phyloP scores from a whole-genome alignment of 2,797 vertebrate genomes.

The Ateles fusciceps region DNA sequence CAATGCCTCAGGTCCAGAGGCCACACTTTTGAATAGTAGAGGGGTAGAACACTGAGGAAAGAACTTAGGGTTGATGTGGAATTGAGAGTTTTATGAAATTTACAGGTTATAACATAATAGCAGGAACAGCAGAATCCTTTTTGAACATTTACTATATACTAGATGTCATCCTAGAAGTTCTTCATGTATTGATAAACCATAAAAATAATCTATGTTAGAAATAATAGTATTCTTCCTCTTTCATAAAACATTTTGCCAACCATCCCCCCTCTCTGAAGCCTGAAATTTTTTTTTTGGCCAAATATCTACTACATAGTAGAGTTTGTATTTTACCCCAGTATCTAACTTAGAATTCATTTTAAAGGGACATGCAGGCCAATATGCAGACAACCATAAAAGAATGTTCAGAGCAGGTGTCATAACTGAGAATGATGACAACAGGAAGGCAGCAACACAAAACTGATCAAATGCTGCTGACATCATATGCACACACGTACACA shows the following conservation, averaged over 20 bases:
- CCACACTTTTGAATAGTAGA: background rate
- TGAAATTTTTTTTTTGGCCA: background rate
- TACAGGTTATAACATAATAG: background rate
- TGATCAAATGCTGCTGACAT: background rate
- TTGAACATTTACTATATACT: background rate
- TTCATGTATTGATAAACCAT: background rate
- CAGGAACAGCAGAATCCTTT: background rate
- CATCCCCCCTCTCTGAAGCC: too few species aligned
- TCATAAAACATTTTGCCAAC: background rate
- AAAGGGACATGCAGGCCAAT: background rate
- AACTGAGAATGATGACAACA: background rate
- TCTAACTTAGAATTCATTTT: background rate
- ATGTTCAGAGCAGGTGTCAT: background rate
- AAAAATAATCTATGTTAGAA: background rate
- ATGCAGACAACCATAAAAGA: background rate
- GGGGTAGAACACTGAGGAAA: too few species aligned
- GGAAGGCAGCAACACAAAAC: background rate
- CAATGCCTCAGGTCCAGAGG: background rate
- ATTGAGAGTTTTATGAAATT: background rate
- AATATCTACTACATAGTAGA: background rate
- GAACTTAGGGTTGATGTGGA: background rate
- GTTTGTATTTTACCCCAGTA: background rate
- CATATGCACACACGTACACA: accelerated
- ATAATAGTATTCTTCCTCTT: background rate
- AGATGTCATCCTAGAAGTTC: background rate